These are phyloP conservation scores for Hermaeophaga mercurialis DNA, from an alignment of 2,888 invertebrate genomes.

Conservation along the genomic window DNA sequence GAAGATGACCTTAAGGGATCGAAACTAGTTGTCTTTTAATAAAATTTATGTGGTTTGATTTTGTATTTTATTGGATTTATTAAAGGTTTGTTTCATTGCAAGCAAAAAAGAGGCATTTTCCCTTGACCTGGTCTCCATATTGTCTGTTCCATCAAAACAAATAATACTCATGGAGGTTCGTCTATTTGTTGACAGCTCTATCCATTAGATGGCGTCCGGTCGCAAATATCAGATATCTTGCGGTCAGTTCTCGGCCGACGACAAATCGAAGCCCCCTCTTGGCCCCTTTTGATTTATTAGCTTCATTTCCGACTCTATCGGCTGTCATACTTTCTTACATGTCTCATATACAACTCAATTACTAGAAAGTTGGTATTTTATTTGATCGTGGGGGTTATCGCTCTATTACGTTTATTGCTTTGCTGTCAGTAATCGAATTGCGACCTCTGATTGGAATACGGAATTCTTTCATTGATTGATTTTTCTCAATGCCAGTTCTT, in stretches of 20 bases:
- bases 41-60: too few relatives aligned
- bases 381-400: constrained; percentile 29
- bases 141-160: constrained; percentile 31
- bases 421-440: constrained; percentile 19
- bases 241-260: constrained; percentile 53
- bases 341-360: constrained; percentile 47
- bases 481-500: too few relatives aligned
- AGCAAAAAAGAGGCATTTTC: too few relatives aligned
- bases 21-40: too few relatives aligned
- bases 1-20: too few relatives aligned
- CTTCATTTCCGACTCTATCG: constrained; percentile 55
- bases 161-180: constrained; percentile 38
- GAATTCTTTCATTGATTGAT: constrained; percentile 13
- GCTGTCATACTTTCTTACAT: constrained; percentile 47
- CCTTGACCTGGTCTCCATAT: constrained; percentile 8
- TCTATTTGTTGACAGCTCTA: constrained; percentile 54
- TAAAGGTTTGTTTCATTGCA: too few relatives aligned
- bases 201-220: constrained; percentile 57
- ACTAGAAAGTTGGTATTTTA: constrained; percentile 35
- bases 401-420: constrained; percentile 24
- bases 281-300: constrained; percentile 56
- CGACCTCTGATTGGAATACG: constrained; percentile 19
- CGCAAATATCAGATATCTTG: constrained; percentile 57
- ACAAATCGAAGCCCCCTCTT: constrained; percentile 53
- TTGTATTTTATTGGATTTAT: too few relatives aligned